These are phyloP conservation scores for Bombyx mandarina DNA, from an alignment of 1,140 invertebrate species.

Conservation along the genomic window DNA sequence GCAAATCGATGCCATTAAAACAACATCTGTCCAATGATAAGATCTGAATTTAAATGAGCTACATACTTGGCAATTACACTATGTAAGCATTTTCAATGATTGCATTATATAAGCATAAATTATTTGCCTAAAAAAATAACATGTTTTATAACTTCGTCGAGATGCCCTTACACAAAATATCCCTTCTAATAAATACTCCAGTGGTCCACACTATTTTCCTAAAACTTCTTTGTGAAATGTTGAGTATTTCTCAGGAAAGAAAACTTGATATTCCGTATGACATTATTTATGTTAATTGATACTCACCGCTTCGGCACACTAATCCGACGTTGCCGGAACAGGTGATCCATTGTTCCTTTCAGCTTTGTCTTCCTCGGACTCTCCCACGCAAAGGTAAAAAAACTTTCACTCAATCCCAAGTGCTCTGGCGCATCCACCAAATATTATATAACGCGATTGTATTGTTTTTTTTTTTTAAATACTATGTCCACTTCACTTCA, in stretches of 20 bases:
- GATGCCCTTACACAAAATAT: no score
- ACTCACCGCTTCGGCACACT: constrained; percentile 59
- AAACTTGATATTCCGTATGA: neutral
- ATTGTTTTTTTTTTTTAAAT: neutral
- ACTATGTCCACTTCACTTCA: constrained; percentile 13
- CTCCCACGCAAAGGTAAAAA: constrained; percentile 38
- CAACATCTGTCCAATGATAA: no score
- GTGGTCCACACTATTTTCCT: no score
- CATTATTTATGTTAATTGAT: neutral
- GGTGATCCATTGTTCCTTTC: constrained; percentile 56
- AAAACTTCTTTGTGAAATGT: no score
- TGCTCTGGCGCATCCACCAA: constrained; percentile 16
- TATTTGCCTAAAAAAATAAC: no score
- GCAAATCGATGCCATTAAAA: neutral
- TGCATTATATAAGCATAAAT: no score
- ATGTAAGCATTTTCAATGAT: no score
- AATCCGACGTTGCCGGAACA: constrained; percentile 59
- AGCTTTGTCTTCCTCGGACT: constrained; percentile 33
- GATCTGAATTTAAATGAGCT: no score
- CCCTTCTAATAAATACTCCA: no score
- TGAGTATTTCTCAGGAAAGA: no score
- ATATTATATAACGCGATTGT: constrained; percentile 1
- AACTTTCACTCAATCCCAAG: constrained; percentile 59
- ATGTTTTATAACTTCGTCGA: no score
- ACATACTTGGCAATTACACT: no score